Conservation (phyloP, 2,113 vertebrate species). For the Sylvilagus bachmani region DNA sequence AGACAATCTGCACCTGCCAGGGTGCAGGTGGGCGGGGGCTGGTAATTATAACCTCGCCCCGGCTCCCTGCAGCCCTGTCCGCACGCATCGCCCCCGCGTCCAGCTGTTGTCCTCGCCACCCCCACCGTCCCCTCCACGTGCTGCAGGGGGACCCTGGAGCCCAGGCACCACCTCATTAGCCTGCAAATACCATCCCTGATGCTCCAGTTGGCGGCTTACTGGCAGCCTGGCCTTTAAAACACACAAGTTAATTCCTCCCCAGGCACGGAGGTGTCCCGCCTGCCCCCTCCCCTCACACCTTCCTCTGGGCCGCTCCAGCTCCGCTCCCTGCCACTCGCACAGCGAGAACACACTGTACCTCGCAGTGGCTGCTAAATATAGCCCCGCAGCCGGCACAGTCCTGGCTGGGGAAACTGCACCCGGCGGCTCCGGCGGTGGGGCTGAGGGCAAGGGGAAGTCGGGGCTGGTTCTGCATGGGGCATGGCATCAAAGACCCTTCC, state of each 20-base stretch:
- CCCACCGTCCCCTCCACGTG: conserved; percentile 41
- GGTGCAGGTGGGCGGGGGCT: neutral
- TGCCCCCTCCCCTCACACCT: conserved; percentile 77
- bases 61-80: neutral
- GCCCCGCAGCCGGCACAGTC: conserved; percentile 74
- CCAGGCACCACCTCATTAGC: conserved; percentile 75
- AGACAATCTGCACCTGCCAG: neutral
- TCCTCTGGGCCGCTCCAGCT: conserved; percentile 75
- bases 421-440: conserved; percentile 9
- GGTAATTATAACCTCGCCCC: conserved; percentile 33
- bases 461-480: neutral
- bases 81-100: neutral
- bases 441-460: neutral
- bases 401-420: conserved; percentile 70
- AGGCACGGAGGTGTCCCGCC: conserved; percentile 29
- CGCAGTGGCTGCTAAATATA: conserved; percentile 81
- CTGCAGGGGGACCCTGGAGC: conserved; percentile 60
- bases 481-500: neutral
- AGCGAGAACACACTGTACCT: conserved; percentile 84
- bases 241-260: conserved; percentile 80
- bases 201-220: conserved; percentile 63
- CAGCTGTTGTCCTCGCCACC: neutral
- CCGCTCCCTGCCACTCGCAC: conserved; percentile 81
- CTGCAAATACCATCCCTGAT: conserved; percentile 74
- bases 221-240: conserved; percentile 83